Evolutionary conservation across 1,140 invertebrate genomes (phyloP).

Genomic region (Oncopodura yosiiana): DNA sequence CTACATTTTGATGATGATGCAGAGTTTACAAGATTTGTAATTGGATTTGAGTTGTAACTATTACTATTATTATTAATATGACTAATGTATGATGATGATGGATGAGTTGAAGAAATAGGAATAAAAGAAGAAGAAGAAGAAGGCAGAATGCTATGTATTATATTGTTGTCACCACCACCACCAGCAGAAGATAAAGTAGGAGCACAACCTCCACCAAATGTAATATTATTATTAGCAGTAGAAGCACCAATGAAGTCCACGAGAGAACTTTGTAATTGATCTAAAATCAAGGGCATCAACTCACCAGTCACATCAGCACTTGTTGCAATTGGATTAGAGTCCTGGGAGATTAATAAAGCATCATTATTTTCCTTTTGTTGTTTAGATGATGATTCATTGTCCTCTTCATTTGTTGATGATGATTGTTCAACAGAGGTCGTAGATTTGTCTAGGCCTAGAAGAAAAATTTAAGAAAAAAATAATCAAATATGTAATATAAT

Average conservation of each 20-base stretch:
- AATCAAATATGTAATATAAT: too few relatives aligned
- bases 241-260: conserved; percentile 19
- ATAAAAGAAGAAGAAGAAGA: conserved; percentile 28
- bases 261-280: conserved; percentile 42
- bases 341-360: too few relatives aligned
- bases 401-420: too few relatives aligned
- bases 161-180: conserved; percentile 38
- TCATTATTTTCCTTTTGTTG: too few relatives aligned
- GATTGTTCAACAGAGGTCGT: too few relatives aligned
- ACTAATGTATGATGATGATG: not conserved
- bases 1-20: conserved; percentile 19
- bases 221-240: not conserved
- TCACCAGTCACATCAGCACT: conserved; percentile 42
- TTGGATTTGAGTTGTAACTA: not conserved
- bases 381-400: too few relatives aligned
- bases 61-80: conserved; percentile 2
- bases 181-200: not conserved
- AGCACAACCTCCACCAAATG: conserved; percentile 11
- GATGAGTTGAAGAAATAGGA: conserved; percentile 26
- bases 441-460: too few relatives aligned
- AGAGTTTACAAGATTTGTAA: not conserved
- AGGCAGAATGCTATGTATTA: conserved; percentile 17
- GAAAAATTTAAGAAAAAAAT: too few relatives aligned
- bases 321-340: too few relatives aligned
- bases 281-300: conserved; percentile 52